Evolutionary conservation across 1,140 invertebrate species (phyloP).

Genomic region (Pogonomyrmex californicus): DNA sequence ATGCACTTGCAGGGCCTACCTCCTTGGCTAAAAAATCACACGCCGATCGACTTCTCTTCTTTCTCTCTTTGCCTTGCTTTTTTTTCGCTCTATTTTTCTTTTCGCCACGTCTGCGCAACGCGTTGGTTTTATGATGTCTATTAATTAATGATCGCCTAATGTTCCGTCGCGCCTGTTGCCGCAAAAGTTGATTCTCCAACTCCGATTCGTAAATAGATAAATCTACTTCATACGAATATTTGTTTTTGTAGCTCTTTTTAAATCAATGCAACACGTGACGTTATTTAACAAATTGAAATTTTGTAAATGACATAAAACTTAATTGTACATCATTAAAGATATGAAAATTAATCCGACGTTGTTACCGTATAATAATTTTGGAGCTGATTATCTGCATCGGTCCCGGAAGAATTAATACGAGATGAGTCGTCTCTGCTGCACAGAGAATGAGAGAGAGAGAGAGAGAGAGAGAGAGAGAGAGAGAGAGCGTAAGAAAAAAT

Average conservation of each 20-base stretch:
- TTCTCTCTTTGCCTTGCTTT: constrained; percentile 46
- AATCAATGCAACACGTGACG: not conserved
- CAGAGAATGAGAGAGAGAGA: constrained; percentile 4
- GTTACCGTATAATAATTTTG: not conserved
- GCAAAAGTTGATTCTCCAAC: not conserved
- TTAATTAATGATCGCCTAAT: constrained; percentile 12
- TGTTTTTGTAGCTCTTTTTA: not conserved
- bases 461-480: not conserved
- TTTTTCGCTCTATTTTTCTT: constrained; percentile 7
- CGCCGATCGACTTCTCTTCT: constrained; percentile 58
- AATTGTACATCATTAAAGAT: not conserved
- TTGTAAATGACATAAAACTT: not conserved
- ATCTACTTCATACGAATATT: not conserved
- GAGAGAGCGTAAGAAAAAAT: not conserved
- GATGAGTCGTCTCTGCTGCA: constrained; percentile 8
- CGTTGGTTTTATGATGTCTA: not conserved
- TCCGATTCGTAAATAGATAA: not conserved
- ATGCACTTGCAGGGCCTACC: constrained; percentile 71
- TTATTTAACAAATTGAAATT: constrained; percentile 6
- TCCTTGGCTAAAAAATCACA: constrained; percentile 57
- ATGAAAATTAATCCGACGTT: not conserved
- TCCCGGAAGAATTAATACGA: constrained; percentile 15
- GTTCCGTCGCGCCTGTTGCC: constrained; percentile 1
- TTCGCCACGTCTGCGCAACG: not conserved
- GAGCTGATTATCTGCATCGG: constrained; percentile 4